Percentiles rank a stretch among this genome's conserved stretches.
phyloP scores from a whole-genome alignment of 2,113 vertebrate genomes.

The Pelecanoides urinatrix region DNA sequence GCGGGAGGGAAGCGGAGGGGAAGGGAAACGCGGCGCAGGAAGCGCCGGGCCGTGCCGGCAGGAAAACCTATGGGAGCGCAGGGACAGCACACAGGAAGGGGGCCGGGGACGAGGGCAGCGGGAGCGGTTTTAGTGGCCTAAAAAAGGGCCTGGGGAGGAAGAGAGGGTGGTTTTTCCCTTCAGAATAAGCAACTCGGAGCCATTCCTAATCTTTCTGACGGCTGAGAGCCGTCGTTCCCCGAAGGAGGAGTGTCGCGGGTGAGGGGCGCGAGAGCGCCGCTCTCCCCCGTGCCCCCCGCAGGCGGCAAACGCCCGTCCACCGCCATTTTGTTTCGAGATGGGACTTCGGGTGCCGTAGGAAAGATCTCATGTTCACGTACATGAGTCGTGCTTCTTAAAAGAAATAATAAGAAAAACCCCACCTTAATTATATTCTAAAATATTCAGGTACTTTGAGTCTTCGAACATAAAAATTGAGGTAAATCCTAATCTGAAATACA shows the following conservation, averaged over 20 bases:
- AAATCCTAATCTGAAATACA: not conserved
- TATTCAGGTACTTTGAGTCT: not conserved
- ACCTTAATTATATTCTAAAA: not conserved
- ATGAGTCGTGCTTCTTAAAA: not conserved
- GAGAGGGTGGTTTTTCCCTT: not conserved
- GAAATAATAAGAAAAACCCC: not conserved
- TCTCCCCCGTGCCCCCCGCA: not conserved
- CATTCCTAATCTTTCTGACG: no score
- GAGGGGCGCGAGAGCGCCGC: not conserved
- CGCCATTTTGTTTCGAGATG: accelerated
- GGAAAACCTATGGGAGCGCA: not conserved
- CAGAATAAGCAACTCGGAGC: not conserved
- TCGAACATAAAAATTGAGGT: not conserved
- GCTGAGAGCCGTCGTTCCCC: not conserved
- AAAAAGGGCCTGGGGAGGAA: not conserved
- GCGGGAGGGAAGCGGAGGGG: not conserved
- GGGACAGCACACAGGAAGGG: not conserved
- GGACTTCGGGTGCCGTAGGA: accelerated
- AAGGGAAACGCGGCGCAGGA: not conserved
- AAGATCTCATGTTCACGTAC: accelerated
- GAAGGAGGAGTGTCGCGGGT: not conserved
- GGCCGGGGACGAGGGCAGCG: not conserved
- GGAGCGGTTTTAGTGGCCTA: not conserved
- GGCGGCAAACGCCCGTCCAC: not conserved
- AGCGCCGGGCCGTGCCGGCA: not conserved